Percentiles rank a stretch among this genome's conserved stretches.
Evolutionary conservation across 2,888 invertebrate genomes (phyloP).

Genomic region (Mesochorus sp.): DNA sequence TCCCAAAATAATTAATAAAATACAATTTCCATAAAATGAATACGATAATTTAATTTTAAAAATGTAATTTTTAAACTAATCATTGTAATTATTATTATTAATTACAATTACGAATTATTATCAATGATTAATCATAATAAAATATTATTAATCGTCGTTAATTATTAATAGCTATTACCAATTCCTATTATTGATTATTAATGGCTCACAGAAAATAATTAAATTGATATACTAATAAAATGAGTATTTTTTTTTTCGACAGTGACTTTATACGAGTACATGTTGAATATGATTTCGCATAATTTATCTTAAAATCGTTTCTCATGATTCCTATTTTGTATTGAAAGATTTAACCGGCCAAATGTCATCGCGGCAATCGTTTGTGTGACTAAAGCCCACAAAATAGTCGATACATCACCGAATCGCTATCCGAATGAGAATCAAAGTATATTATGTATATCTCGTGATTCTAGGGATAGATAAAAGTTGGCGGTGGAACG

Average conservation of each 20-base stretch:
- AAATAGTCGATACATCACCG: conserved; percentile 66
- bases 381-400: conserved; percentile 43
- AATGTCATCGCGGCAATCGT: conserved; percentile 50
- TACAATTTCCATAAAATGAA: background rate
- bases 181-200: too few species aligned
- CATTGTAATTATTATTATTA: too few species aligned
- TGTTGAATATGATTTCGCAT: conserved; percentile 21
- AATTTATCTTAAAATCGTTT: conserved; percentile 14
- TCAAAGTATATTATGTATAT: conserved; percentile 66
- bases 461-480: conserved; percentile 59
- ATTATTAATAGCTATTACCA: too few species aligned
- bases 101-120: too few species aligned
- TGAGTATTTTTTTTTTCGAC: conserved; percentile 3
- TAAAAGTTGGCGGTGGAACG: conserved; percentile 46
- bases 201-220: too few species aligned
- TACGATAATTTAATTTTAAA: background rate
- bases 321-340: background rate
- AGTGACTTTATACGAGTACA: too few species aligned
- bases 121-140: too few species aligned
- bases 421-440: conserved; percentile 61
- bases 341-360: background rate
- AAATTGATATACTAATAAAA: too few species aligned
- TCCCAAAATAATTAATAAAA: background rate
- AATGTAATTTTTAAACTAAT: background rate
- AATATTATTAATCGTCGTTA: too few species aligned